These are phyloP conservation scores for Noctilio leporinus DNA, from an alignment of 2,113 vertebrate genomes.

Conservation along the genomic window DNA sequence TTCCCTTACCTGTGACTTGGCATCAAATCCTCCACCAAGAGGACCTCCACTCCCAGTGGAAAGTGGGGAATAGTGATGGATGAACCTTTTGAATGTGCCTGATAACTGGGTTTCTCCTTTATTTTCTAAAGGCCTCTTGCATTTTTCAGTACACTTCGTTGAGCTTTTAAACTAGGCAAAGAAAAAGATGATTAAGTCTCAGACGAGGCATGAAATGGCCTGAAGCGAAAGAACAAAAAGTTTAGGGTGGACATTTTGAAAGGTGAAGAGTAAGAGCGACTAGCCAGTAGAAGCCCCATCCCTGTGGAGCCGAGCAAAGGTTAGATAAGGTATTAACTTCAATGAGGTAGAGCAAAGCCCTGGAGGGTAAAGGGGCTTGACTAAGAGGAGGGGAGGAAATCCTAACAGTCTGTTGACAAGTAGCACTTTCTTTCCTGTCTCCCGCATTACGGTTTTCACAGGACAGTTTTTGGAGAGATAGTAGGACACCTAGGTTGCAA, in stretches of 20 bases:
- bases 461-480: not conserved
- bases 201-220: slow-evolving; percentile 64
- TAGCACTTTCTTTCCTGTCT: not conserved
- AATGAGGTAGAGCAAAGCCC: slow-evolving; percentile 55
- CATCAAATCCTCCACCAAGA: slow-evolving; percentile 26
- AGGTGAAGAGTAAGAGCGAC: slow-evolving; percentile 49
- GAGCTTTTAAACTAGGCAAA: slow-evolving; percentile 48
- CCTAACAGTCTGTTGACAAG: not conserved
- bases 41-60: not conserved
- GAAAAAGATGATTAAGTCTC: slow-evolving; percentile 66
- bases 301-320: slow-evolving; percentile 37
- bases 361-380: slow-evolving; percentile 38
- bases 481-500: not conserved
- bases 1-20: not conserved
- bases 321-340: slow-evolving; percentile 67
- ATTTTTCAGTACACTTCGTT: slow-evolving; percentile 47
- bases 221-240: slow-evolving; percentile 54
- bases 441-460: not conserved
- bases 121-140: slow-evolving; percentile 48
- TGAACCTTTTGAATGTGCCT: not conserved
- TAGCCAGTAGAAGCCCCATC: slow-evolving; percentile 46
- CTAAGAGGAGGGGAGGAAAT: not conserved
- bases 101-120: slow-evolving; percentile 6
- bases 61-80: not conserved
- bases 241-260: slow-evolving; percentile 66